Evolutionary conservation across 2,888 invertebrate genomes (phyloP).

Genomic region (Drosophila silvestris): DNA sequence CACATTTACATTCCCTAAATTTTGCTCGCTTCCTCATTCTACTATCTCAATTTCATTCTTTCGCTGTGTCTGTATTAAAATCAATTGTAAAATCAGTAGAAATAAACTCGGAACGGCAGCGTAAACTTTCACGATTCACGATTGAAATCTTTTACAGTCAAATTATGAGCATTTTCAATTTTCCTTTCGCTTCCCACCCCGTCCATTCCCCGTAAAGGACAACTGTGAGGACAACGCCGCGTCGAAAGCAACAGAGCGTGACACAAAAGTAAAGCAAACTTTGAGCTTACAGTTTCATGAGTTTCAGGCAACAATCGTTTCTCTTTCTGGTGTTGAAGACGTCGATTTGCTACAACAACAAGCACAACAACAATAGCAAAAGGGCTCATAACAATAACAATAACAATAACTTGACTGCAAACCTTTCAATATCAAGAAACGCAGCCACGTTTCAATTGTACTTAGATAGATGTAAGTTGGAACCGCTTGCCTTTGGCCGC

Average conservation of each 20-base stretch:
- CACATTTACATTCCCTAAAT: conserved; percentile 27
- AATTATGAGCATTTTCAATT: conserved; percentile 83
- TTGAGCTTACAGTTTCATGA: conserved; percentile 76
- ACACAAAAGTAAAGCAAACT: conserved; percentile 79
- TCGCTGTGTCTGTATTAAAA: conserved; percentile 60
- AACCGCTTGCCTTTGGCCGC: conserved; percentile 69
- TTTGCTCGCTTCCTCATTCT: background rate
- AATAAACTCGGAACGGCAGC: conserved; percentile 66
- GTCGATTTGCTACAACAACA: conserved; percentile 64
- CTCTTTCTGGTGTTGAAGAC: conserved; percentile 53
- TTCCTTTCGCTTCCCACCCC: conserved; percentile 36
- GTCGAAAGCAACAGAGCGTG: conserved; percentile 71
- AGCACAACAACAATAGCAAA: conserved; percentile 45
- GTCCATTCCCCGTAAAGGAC: background rate
- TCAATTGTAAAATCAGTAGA: conserved; percentile 79
- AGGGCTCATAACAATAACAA: conserved; percentile 75
- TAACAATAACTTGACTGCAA: conserved; percentile 80
- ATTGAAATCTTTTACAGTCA: conserved; percentile 82
- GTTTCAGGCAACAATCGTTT: conserved; percentile 60
- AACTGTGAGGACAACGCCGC: conserved; percentile 13
- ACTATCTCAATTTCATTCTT: background rate
- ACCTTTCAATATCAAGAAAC: conserved; percentile 77
- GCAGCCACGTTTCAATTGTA: conserved; percentile 77
- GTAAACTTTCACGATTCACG: conserved; percentile 80
- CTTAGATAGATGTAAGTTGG: conserved; percentile 54